A percentile compares a stretch with the other conserved stretches of the same genome.
Conservation (phyloP, 2,888 invertebrate genomes). For the Helleia helle region DNA sequence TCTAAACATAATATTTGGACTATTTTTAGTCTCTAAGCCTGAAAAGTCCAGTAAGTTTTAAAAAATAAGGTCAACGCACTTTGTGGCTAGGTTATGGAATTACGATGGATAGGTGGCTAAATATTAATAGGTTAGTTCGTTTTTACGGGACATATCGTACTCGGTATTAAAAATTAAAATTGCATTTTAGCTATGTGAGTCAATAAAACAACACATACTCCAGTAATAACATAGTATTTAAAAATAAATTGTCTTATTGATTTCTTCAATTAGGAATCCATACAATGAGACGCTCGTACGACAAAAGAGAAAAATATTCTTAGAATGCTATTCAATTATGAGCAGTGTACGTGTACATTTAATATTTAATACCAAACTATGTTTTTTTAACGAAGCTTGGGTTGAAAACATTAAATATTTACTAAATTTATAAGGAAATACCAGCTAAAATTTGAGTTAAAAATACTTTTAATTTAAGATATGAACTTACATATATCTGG, state of each 20-base stretch:
- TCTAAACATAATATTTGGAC: neutral
- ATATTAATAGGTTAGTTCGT: too few relatives aligned
- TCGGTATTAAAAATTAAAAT: too few relatives aligned
- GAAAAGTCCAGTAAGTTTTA: too few relatives aligned
- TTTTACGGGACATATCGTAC: too few relatives aligned
- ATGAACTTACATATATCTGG: neutral
- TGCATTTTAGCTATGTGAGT: too few relatives aligned
- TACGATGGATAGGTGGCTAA: too few relatives aligned
- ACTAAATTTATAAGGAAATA: neutral
- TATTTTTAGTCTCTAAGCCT: too few relatives aligned
- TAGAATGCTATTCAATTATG: neutral
- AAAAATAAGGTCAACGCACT: too few relatives aligned
- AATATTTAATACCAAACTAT: slow-evolving; percentile 8
- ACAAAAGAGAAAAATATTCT: slow-evolving; percentile 12
- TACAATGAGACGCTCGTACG: slow-evolving; percentile 12
- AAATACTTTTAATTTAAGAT: neutral
- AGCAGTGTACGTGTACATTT: neutral
- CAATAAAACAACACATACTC: too few relatives aligned
- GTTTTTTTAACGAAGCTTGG: slow-evolving; percentile 12
- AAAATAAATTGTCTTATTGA: slow-evolving; percentile 16
- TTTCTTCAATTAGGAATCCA: slow-evolving; percentile 24
- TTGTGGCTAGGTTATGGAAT: too few relatives aligned
- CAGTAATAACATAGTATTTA: slow-evolving; percentile 2
- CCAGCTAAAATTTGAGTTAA: neutral
- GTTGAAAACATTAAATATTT: neutral